phyloP scores from a whole-genome alignment of 2,113 vertebrate genomes.

The Halichoeres trimaculatus region DNA sequence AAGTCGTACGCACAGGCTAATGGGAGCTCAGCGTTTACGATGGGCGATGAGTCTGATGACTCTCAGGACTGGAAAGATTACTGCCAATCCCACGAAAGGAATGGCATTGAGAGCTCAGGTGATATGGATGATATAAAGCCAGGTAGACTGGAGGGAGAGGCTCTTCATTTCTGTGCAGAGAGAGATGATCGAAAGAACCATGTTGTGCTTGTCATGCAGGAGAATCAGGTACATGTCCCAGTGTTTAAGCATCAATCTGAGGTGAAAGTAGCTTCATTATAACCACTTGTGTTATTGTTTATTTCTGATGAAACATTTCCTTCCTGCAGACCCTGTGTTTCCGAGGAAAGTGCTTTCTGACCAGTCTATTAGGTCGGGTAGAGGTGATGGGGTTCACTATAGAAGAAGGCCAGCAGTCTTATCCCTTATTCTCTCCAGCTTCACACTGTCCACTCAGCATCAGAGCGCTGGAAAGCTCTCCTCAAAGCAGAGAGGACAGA shows the following conservation, averaged over 20 bases:
- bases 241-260: no score
- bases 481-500: slow-evolving; percentile 70
- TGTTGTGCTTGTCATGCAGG: slow-evolving; percentile 81
- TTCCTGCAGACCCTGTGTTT: slow-evolving; percentile 85
- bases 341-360: slow-evolving; percentile 88
- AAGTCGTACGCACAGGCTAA: slow-evolving; percentile 62
- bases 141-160: slow-evolving; percentile 61
- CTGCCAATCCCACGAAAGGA: slow-evolving; percentile 62
- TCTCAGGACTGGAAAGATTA: slow-evolving; percentile 72
- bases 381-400: slow-evolving; percentile 90
- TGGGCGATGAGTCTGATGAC: slow-evolving; percentile 67
- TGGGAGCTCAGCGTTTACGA: slow-evolving; percentile 55
- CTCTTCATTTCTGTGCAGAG: slow-evolving; percentile 72
- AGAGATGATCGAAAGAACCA: slow-evolving; percentile 70
- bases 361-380: slow-evolving; percentile 91
- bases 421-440: slow-evolving; percentile 86
- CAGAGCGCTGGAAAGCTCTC: slow-evolving; percentile 70
- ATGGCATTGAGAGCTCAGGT: slow-evolving; percentile 44
- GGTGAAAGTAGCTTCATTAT: no score
- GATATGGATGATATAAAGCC: background rate
- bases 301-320: no score
- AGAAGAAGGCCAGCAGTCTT: slow-evolving; percentile 87
- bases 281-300: no score
- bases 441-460: slow-evolving; percentile 87
- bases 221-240: slow-evolving; percentile 74